Conservation (phyloP, 2,888 invertebrate species). For the Ceriagrion tenellum region DNA sequence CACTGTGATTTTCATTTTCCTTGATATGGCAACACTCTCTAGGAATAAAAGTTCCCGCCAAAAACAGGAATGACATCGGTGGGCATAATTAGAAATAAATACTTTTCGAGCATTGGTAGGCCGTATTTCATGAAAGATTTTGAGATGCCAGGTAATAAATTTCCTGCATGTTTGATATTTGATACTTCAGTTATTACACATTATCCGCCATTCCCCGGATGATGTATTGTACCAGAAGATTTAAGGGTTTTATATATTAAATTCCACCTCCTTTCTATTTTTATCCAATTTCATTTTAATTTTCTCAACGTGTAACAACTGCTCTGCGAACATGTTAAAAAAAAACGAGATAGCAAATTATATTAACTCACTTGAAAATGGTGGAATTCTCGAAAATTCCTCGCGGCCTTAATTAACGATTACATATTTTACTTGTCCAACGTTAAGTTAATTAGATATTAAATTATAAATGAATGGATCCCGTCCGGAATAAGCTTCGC, state of each 20-base stretch:
- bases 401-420: neutral
- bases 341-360: neutral
- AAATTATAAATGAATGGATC: neutral
- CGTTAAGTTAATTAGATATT: neutral
- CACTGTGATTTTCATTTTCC: too few relatives aligned
- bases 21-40: too few relatives aligned
- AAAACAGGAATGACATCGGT: too few relatives aligned
- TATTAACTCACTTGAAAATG: neutral
- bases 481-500: neutral
- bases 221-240: neutral
- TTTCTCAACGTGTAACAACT: neutral
- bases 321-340: neutral
- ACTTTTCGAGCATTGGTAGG: too few relatives aligned
- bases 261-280: neutral
- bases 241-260: neutral
- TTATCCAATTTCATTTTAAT: neutral
- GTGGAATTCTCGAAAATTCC: neutral
- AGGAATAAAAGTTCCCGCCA: too few relatives aligned
- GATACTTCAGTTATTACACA: neutral
- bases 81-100: too few relatives aligned
- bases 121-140: too few relatives aligned
- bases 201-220: neutral
- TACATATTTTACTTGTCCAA: neutral
- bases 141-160: neutral
- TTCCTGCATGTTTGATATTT: too few relatives aligned